Evolutionary conservation across 2,797 vertebrate genomes (phyloP), one percentile per base, ranked within the genome.

Genomic region (Acipenser oxyrinchus): DNA sequence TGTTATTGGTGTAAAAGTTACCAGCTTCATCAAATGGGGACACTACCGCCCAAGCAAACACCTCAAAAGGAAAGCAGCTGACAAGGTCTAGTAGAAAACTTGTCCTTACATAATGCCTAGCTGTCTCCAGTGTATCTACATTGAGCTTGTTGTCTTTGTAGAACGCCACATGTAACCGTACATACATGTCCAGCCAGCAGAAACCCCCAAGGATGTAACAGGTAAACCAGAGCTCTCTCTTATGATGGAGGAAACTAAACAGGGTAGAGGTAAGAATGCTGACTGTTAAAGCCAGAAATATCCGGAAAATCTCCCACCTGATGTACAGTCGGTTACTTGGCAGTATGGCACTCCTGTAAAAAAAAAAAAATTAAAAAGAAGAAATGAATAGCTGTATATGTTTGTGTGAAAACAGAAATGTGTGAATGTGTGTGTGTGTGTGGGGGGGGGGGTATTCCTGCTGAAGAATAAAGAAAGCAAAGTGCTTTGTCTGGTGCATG

Each of bases 1-100:
- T 69, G 50, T 10, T 48, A 48, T 15, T 72, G 59, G 9, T 6
- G 48, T 60, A 67, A 62, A 73, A 67, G 58, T 64, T 67, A 10
- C 18, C 8, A 55, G 66, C 68, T 48, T 69, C 55, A 48, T 50
- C 15, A 48, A 48, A 55, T n/a, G 69, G 68, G 49, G 68, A 65
- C 48, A 67, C 49, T 10, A 65, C 12, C 13, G 64, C 51, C 69
- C 62, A 62, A 48, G 23, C 60, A 64, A 73, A 10, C 49, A 73
- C 10, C 51, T 75, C 73, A 71, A 71, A 75, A 4, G 73, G 73
- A 68, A 73, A 75, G 66, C 71, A 75, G 18, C 69, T 71, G 58
- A 73, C 69, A 49, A 75, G 69, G 67, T 75, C 73, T 4, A 73
- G 0, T 11, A 73, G 13, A 18, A 75, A 71, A 13, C 69, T 55